phyloP scores from a whole-genome alignment of 1,140 invertebrate genomes.

The Lycorma delicatula region DNA sequence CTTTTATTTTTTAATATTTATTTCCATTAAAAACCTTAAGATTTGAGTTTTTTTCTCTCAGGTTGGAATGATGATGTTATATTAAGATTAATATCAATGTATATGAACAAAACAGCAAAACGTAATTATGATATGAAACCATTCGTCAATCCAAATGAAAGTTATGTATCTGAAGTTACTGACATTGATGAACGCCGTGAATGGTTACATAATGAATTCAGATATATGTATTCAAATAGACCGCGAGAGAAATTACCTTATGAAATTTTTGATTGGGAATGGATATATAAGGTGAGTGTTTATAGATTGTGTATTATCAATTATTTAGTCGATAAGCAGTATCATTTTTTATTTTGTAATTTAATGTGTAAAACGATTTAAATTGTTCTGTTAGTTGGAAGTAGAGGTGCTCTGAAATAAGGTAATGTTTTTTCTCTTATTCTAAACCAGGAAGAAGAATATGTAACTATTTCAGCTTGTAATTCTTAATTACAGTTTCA shows the following conservation, averaged over 20 bases:
- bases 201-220: slow-evolving; percentile 59
- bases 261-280: slow-evolving; percentile 31
- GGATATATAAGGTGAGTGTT: slow-evolving; percentile 27
- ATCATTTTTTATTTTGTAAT: neutral
- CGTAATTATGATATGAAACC: slow-evolving; percentile 60
- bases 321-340: neutral
- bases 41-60: too few species aligned
- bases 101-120: slow-evolving; percentile 56
- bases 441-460: too few species aligned
- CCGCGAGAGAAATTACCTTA: slow-evolving; percentile 22
- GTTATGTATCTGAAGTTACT: slow-evolving; percentile 55
- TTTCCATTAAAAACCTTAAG: too few species aligned
- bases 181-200: slow-evolving; percentile 52
- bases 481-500: too few species aligned
- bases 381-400: too few species aligned
- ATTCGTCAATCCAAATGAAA: slow-evolving; percentile 51
- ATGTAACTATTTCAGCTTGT: too few species aligned
- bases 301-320: neutral
- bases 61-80: slow-evolving; percentile 72
- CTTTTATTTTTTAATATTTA: too few species aligned
- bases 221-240: slow-evolving; percentile 54
- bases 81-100: slow-evolving; percentile 62
- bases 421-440: too few species aligned
- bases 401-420: too few species aligned
- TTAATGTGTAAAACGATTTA: too few species aligned